Evolutionary conservation across 2,797 vertebrate genomes (phyloP).

Genomic region (Lates japonicus): DNA sequence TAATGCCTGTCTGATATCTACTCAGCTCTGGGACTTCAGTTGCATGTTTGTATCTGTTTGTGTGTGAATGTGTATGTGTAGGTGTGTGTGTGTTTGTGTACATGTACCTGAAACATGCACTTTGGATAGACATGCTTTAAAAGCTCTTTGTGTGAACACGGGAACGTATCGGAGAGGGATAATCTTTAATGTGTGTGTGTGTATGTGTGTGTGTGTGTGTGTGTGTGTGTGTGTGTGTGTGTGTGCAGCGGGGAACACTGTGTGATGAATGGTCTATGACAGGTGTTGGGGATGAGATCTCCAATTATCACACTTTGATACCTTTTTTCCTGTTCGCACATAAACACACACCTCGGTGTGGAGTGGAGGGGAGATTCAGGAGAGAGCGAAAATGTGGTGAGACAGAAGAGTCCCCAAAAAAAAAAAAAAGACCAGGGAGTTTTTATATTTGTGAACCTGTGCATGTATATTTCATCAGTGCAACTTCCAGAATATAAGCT

Average conservation of each 20-base stretch:
- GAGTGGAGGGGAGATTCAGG: neutral
- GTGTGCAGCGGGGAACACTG: constrained; percentile 25
- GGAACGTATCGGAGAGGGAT: constrained; percentile 67
- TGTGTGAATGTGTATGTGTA: constrained; percentile 35
- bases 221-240: constrained; percentile 35
- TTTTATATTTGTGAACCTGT: constrained; percentile 8
- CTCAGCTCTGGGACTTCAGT: constrained; percentile 72
- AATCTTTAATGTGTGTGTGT: constrained; percentile 58
- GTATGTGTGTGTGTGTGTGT: constrained; percentile 30
- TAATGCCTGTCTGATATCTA: constrained; percentile 78
- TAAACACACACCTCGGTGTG: constrained; percentile 52
- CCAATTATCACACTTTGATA: constrained; percentile 80
- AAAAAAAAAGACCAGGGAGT: neutral
- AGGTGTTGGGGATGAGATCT: constrained; percentile 74
- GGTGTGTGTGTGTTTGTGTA: constrained; percentile 45
- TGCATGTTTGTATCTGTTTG: constrained; percentile 63
- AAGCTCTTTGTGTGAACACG: constrained; percentile 62
- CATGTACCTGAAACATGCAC: constrained; percentile 44
- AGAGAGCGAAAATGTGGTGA: constrained; percentile 17
- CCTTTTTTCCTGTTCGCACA: constrained; percentile 68
- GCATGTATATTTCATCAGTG: neutral
- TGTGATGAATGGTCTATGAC: constrained; percentile 66
- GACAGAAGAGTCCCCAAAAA: neutral
- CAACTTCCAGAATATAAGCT: neutral
- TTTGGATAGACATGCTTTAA: constrained; percentile 55